These are phyloP conservation scores for Palaemon carinicauda DNA, from an alignment of 1,140 invertebrate species.

Conservation along the genomic window DNA sequence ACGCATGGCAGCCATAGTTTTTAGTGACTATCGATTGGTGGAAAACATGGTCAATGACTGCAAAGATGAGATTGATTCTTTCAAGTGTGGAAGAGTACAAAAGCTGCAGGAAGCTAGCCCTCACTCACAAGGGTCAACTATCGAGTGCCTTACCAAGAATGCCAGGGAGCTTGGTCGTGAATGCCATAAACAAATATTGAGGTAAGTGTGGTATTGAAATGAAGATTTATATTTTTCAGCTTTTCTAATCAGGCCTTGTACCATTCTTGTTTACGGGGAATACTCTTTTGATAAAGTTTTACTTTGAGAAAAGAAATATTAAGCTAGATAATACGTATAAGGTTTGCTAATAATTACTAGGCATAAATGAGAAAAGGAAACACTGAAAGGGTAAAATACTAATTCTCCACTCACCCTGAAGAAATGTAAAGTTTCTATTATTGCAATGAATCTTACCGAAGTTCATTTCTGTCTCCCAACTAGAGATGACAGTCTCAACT, in stretches of 20 bases:
- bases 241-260: not conserved
- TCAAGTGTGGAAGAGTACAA: slow-evolving; percentile 78
- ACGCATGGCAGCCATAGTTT: slow-evolving; percentile 82
- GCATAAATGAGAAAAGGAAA: no score
- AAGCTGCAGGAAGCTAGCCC: not conserved
- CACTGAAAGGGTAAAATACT: no score
- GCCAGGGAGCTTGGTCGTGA: slow-evolving; percentile 67
- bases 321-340: no score
- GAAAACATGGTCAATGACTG: slow-evolving; percentile 84
- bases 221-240: not conserved
- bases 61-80: slow-evolving; percentile 75
- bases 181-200: slow-evolving; percentile 79
- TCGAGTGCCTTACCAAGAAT: slow-evolving; percentile 79
- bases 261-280: not conserved
- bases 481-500: no score
- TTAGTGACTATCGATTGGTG: slow-evolving; percentile 88
- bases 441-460: no score
- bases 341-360: no score
- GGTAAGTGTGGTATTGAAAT: slow-evolving; percentile 64
- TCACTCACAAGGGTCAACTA: slow-evolving; percentile 81
- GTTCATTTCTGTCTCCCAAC: no score
- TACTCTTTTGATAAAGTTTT: no score
- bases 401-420: no score
- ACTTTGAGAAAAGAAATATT: no score
- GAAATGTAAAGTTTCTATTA: no score